Conservation (phyloP, 2,113 vertebrate genomes). For the Chinchilla lanigera region DNA sequence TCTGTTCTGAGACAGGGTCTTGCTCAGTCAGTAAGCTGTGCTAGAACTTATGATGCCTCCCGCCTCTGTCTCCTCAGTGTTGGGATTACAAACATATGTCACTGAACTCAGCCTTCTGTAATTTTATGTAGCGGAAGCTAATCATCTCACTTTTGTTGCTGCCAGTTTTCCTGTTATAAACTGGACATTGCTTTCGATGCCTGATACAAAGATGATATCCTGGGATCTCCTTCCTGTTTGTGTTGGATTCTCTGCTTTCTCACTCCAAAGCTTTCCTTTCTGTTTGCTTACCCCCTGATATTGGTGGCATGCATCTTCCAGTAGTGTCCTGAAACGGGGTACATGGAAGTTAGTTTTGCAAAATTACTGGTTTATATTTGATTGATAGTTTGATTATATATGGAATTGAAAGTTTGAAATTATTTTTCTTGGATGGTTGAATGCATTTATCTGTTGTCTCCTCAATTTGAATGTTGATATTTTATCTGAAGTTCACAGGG, state of each 20-base stretch:
- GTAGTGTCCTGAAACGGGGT: neutral
- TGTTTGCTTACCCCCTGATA: neutral
- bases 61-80: neutral
- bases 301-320: neutral
- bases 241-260: neutral
- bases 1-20: neutral
- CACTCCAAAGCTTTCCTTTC: neutral
- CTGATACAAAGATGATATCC: neutral
- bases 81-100: neutral
- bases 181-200: neutral
- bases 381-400: neutral
- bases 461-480: neutral
- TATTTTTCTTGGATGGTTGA: neutral
- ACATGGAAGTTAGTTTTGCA: neutral
- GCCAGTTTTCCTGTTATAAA: neutral
- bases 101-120: neutral
- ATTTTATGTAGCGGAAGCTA: neutral
- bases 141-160: neutral
- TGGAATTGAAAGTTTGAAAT: neutral
- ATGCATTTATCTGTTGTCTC: neutral
- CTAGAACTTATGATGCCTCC: neutral
- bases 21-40: neutral
- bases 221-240: neutral
- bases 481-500: neutral
- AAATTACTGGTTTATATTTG: neutral